Conservation (phyloP, 2,888 invertebrate genomes). For the Pristionchus fissidentatus region DNA sequence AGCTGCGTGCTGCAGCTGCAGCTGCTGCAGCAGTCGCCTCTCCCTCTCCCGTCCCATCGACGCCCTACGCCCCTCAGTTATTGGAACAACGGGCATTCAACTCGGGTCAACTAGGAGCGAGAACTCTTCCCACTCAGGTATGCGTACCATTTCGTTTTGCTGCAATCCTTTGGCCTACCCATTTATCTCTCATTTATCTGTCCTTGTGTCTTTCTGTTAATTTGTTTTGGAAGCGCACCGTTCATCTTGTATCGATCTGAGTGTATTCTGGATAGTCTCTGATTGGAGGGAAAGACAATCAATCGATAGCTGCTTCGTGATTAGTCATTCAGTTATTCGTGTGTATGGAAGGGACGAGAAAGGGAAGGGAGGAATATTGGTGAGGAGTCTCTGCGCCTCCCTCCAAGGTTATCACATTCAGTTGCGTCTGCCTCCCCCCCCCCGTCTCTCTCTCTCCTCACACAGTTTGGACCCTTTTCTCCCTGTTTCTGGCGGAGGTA, state of each 20-base stretch:
- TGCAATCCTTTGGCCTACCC: not conserved
- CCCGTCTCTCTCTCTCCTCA: not conserved
- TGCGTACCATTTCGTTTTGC: not conserved
- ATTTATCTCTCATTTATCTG: not conserved
- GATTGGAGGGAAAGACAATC: not conserved
- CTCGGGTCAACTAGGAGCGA: conserved; percentile 22
- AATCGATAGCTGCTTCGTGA: not conserved
- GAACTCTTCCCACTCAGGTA: conserved; percentile 35
- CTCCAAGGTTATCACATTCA: conserved; percentile 37
- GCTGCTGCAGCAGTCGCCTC: not conserved
- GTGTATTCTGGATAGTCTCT: no score
- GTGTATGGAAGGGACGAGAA: not conserved
- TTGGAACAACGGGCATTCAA: conserved; percentile 44
- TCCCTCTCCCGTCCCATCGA: not conserved
- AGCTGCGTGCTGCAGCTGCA: not conserved
- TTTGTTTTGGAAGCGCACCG: no score
- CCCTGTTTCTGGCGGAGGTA: no score
- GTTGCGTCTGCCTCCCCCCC: conserved; percentile 17
- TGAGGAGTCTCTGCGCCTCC: not conserved
- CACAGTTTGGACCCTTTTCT: conserved; percentile 12
- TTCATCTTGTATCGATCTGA: no score
- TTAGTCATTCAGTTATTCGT: conserved; percentile 5
- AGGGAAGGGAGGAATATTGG: not conserved
- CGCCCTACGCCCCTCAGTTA: not conserved
- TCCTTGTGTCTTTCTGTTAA: conserved; percentile 3